Evolutionary conservation across 2,797 vertebrate species (phyloP).

Genomic region (Silurus aristotelis): DNA sequence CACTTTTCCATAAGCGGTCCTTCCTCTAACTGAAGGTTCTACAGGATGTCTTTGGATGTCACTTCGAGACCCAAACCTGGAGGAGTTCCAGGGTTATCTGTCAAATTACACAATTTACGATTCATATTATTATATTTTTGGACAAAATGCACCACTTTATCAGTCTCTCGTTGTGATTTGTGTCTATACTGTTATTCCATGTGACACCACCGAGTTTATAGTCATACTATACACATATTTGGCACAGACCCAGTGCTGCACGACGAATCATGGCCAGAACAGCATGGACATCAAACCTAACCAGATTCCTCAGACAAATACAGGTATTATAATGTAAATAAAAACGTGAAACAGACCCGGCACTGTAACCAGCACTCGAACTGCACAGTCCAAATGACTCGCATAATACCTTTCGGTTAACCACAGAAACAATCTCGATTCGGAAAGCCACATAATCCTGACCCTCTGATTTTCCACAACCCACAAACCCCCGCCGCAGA

Average conservation of each 20-base stretch:
- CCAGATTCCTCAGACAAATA: not conserved
- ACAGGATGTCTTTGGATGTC: too few species aligned
- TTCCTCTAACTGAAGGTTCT: too few species aligned
- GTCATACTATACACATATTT: not conserved
- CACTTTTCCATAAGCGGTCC: too few species aligned
- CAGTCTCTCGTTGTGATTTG: not conserved
- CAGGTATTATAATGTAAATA: not conserved
- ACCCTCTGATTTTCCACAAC: not conserved
- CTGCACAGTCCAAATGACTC: conserved; percentile 1
- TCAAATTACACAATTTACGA: too few species aligned
- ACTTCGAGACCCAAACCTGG: too few species aligned
- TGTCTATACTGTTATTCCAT: not conserved
- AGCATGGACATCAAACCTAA: not conserved
- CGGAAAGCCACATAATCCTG: not conserved
- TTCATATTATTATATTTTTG: too few species aligned
- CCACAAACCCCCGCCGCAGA: conserved; percentile 11
- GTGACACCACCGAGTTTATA: not conserved
- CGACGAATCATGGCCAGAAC: not conserved
- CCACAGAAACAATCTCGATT: not conserved
- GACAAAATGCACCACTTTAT: too few species aligned
- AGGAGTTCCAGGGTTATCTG: too few species aligned
- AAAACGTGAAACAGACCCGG: not conserved
- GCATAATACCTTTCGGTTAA: not conserved
- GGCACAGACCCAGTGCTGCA: not conserved
- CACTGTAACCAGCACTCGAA: not conserved